Evolutionary conservation across 2,888 invertebrate species (phyloP).

Genomic region (Scaptomyza parva): DNA sequence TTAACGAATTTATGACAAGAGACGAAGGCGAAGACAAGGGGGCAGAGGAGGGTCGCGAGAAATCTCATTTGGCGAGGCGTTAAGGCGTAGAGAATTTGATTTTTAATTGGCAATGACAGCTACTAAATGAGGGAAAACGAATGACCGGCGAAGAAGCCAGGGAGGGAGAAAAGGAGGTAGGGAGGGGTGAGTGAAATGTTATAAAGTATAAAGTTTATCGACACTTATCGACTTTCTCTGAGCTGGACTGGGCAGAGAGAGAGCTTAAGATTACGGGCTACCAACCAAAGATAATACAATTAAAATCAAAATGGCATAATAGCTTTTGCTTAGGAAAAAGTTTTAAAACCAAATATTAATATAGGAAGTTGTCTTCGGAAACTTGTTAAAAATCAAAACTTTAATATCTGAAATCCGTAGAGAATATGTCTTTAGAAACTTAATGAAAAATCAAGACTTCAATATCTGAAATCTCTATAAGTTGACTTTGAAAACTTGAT

Average conservation of each 20-base stretch:
- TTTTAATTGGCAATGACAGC: slow-evolving; percentile 69
- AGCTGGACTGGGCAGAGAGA: too few relatives aligned
- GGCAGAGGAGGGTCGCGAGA: slow-evolving; percentile 2
- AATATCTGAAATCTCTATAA: too few relatives aligned
- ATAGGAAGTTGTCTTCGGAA: too few relatives aligned
- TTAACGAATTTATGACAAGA: slow-evolving; percentile 71
- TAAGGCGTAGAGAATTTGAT: slow-evolving; percentile 70
- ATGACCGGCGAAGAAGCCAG: too few relatives aligned
- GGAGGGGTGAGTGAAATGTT: slow-evolving; percentile 4
- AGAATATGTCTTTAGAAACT: too few relatives aligned
- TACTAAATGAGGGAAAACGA: slow-evolving; percentile 5
- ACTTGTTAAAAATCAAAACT: too few relatives aligned
- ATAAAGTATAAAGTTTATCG: slow-evolving; percentile 27
- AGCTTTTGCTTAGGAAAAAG: neutral
- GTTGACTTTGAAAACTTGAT: too few relatives aligned
- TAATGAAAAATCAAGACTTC: too few relatives aligned
- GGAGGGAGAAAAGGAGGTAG: too few relatives aligned
- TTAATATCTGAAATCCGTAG: too few relatives aligned
- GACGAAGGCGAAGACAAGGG: neutral
- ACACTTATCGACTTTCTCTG: slow-evolving; percentile 28
- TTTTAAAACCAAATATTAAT: neutral
- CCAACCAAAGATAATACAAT: neutral
- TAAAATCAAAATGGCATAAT: neutral
- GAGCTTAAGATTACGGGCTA: neutral
- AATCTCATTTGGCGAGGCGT: slow-evolving; percentile 70